Evolutionary conservation across 2,888 invertebrate genomes (phyloP), one percentile per base, ranked within the genome.

Genomic region (Merodon equestris): DNA sequence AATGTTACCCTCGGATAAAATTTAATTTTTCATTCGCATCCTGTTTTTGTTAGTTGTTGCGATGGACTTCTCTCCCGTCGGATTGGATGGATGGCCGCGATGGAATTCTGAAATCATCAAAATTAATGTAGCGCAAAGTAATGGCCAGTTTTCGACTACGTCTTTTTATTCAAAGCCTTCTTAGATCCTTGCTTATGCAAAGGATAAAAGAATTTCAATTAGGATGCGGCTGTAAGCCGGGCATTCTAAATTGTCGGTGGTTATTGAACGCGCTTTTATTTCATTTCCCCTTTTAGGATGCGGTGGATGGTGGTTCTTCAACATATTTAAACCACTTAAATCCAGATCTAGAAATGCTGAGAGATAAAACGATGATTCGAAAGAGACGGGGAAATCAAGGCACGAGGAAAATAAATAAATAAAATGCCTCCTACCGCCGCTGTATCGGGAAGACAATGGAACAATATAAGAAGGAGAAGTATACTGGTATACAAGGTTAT

Each of bases 281-380:
- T 53, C 34, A 53, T 53, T 44, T 27, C 9, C 27, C 48, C 18
- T 72, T 57, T 45, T 72, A 58, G 10, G n/a, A 72, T 66, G 64
- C 72, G 64, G 64, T 64, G 64, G 57, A 47, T 72, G 27, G 53
- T 38, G 51, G 53, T 58, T 64, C 47, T 18, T 34, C 53, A 72
- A 66, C 64, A 66, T 72, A 72, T 72, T 72, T 58, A 9, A 53
- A 72, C 64, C 58, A 58, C 58, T 64, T 64, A 64, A 72, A 64
- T 72, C 58, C 27, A n/a, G 53, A 63, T 58, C 27, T 47, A n/a
- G 12, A 50, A 18, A 53, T 42, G 64, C 45, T 57, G 51, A 12
- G 15, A 47, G 58, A 45, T n/a, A n/a, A n/a, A n/a, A n/a, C n/a
- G n/a, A n/a, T n/a, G n/a, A n/a, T n/a, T n/a, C n/a, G n/a, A n/a